Evolutionary conservation across 2,113 vertebrate species (phyloP).

Genomic region (Loxodonta africana): DNA sequence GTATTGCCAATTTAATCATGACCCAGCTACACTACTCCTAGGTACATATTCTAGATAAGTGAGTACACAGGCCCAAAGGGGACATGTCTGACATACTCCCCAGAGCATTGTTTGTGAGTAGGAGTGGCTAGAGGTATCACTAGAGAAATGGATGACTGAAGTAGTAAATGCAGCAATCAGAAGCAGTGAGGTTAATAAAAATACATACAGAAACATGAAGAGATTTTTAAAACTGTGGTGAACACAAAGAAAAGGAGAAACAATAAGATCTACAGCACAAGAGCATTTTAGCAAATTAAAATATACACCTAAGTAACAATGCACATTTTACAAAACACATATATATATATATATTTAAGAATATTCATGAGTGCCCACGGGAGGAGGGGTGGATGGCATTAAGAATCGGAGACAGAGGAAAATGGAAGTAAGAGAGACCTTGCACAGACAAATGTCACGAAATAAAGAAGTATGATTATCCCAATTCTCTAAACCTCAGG

Average conservation of each 20-base stretch:
- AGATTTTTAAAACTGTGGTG: slow-evolving; percentile 14
- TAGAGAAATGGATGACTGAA: not conserved
- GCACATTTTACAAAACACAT: slow-evolving; percentile 45
- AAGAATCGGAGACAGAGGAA: slow-evolving; percentile 10
- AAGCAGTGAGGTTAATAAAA: not conserved
- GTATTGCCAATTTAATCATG: not conserved
- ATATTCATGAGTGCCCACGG: not conserved
- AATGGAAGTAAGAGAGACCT: not conserved
- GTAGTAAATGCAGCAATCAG: not conserved
- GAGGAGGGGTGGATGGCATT: not conserved
- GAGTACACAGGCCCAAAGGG: not conserved
- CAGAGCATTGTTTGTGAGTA: not conserved
- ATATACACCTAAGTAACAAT: slow-evolving; percentile 17
- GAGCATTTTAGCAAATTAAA: slow-evolving; percentile 41
- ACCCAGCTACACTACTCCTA: not conserved
- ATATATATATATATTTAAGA: not conserved
- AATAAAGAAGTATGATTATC: not conserved
- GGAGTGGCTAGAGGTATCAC: not conserved
- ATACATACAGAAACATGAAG: not conserved
- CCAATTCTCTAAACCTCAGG: not conserved
- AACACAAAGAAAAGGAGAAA: slow-evolving; percentile 44
- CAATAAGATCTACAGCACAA: not conserved
- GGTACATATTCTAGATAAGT: not conserved
- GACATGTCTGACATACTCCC: not conserved
- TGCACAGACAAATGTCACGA: not conserved